Conservation (phyloP, 2,888 invertebrate genomes). For the Chrysotoxum bicinctum region DNA sequence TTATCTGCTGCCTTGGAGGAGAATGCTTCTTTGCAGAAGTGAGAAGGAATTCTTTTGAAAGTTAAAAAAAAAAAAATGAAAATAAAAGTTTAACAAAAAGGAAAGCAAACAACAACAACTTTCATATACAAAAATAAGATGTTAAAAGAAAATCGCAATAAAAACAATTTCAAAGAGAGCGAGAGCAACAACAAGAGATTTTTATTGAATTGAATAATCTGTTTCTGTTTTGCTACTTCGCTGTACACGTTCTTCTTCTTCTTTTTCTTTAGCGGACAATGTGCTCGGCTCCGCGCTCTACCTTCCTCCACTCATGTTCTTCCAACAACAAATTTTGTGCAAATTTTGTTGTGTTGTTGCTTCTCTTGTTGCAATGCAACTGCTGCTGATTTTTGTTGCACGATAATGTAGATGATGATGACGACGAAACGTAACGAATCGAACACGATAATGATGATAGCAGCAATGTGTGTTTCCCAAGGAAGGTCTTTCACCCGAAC, state of each 20-base stretch:
- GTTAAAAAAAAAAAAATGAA: constrained; percentile 55
- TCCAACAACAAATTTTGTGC: constrained; percentile 42
- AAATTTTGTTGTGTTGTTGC: constrained; percentile 22
- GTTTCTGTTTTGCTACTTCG: not conserved
- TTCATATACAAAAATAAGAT: not conserved
- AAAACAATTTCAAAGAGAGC: constrained; percentile 51
- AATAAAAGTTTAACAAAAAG: constrained; percentile 70
- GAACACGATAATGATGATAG: constrained; percentile 81
- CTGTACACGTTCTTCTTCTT: not conserved
- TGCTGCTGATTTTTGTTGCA: constrained; percentile 10
- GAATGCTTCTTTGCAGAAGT: constrained; percentile 24
- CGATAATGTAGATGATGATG: constrained; percentile 40
- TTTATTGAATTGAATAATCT: constrained; percentile 18
- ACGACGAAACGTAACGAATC: constrained; percentile 71
- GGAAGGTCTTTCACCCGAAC: constrained; percentile 82
- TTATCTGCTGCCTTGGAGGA: not conserved
- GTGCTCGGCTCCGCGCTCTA: constrained; percentile 2
- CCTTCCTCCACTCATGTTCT: constrained; percentile 5
- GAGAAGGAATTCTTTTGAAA: constrained; percentile 23
- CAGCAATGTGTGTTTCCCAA: constrained; percentile 74
- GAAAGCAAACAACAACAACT: constrained; percentile 59
- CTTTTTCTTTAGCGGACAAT: not conserved
- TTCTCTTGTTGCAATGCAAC: constrained; percentile 28
- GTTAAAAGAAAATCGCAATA: constrained; percentile 16
- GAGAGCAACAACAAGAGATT: constrained; percentile 46